Percentiles rank a stretch among this genome's conserved stretches.
Evolutionary conservation across 1,140 invertebrate species (phyloP).

Genomic region (Doryteuthis pealeii): DNA sequence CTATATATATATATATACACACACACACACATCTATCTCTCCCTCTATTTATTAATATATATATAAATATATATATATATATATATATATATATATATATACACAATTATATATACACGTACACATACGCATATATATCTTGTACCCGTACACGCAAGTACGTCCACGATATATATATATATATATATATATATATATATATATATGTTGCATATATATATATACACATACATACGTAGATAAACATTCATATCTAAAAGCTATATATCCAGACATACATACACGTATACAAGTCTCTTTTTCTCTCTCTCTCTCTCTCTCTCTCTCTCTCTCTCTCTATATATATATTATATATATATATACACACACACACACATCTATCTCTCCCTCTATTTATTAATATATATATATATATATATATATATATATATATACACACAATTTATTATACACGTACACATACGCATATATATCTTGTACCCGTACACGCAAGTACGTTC

Average conservation of each 20-base stretch:
- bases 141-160: background rate
- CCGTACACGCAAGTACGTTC: no score
- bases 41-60: background rate
- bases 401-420: slow-evolving; percentile 4
- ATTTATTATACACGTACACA: background rate
- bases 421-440: background rate
- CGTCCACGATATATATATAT: background rate
- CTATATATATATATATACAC: background rate
- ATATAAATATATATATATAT: slow-evolving; percentile 1
- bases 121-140: background rate
- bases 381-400: background rate
- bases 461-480: no score
- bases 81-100: background rate
- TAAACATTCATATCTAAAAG: background rate
- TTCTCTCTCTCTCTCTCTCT: no score
- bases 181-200: background rate
- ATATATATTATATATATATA: background rate
- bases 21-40: background rate
- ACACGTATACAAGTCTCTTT: no score
- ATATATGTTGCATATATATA: background rate
- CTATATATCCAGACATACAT: background rate
- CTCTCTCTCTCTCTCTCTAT: no score
- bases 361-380: background rate
- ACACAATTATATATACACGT: background rate
- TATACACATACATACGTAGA: background rate